These are phyloP conservation scores for Heliconius eleuchia DNA, from an alignment of 1,140 invertebrate genomes.

Conservation along the genomic window DNA sequence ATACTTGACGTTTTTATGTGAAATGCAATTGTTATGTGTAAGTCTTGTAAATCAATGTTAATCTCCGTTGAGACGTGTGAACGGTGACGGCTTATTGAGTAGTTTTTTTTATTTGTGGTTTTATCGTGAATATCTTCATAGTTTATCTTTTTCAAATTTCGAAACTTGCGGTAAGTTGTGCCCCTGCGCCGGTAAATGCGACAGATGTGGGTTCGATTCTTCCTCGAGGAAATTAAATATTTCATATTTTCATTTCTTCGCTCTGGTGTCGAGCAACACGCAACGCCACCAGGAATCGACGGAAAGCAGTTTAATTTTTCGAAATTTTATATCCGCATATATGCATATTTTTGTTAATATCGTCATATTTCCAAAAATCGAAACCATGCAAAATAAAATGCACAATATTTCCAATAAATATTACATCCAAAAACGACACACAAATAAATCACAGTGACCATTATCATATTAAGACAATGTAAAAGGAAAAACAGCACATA, in stretches of 20 bases:
- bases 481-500: slow-evolving; percentile 24
- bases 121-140: too few species aligned
- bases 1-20: slow-evolving; percentile 15
- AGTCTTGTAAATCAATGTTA: slow-evolving; percentile 8
- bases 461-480: slow-evolving; percentile 29
- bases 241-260: too few species aligned
- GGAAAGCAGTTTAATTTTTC: too few species aligned
- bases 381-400: background rate
- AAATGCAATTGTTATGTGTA: background rate
- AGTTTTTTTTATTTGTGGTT: background rate
- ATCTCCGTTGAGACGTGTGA: slow-evolving; percentile 5
- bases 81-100: background rate
- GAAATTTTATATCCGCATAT: too few species aligned
- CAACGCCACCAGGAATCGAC: too few species aligned
- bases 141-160: too few species aligned
- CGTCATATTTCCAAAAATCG: background rate
- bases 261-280: too few species aligned
- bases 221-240: too few species aligned
- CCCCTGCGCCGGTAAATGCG: too few species aligned
- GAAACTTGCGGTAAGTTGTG: too few species aligned
- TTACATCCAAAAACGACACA: background rate
- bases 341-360: too few species aligned
- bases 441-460: slow-evolving; percentile 16
- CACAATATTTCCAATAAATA: background rate
- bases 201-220: too few species aligned